Conservation (phyloP, 2,113 vertebrate genomes). For the Tiliqua scincoides region DNA sequence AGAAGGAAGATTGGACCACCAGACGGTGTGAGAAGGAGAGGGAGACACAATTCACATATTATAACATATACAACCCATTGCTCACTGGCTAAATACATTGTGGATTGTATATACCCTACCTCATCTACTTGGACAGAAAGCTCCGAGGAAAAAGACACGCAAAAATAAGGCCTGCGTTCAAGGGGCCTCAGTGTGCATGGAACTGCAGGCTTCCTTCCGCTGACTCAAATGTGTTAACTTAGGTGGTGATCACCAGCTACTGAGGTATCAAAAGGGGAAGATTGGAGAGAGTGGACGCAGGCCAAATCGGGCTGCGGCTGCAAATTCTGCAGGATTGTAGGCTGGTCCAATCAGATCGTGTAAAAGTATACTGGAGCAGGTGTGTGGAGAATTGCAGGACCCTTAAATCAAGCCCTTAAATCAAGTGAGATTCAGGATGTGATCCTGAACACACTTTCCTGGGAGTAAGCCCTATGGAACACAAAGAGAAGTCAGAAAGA, state of each 20-base stretch:
- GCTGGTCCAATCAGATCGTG: neutral
- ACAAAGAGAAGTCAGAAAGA: too few species aligned
- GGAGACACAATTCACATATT: neutral
- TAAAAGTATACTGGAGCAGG: neutral
- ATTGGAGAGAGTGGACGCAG: too few species aligned
- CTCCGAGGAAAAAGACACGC: neutral
- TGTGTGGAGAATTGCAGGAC: neutral
- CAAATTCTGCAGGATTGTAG: neutral
- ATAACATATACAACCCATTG: neutral
- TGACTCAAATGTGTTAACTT: too few species aligned
- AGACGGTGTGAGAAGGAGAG: neutral
- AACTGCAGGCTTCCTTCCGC: neutral
- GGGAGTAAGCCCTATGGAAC: too few species aligned
- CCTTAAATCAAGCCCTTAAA: neutral
- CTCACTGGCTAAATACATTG: neutral
- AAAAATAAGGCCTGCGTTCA: neutral
- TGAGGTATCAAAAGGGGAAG: neutral
- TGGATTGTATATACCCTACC: neutral
- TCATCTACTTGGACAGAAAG: neutral
- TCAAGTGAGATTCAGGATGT: neutral
- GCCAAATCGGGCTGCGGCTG: neutral
- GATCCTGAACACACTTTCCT: too few species aligned
- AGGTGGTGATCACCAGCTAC: neutral
- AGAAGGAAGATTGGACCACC: too few species aligned
- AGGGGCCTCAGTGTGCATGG: neutral